These are phyloP conservation scores for Bujurquina vittata DNA, from an alignment of 2,113 vertebrate genomes.

Conservation along the genomic window DNA sequence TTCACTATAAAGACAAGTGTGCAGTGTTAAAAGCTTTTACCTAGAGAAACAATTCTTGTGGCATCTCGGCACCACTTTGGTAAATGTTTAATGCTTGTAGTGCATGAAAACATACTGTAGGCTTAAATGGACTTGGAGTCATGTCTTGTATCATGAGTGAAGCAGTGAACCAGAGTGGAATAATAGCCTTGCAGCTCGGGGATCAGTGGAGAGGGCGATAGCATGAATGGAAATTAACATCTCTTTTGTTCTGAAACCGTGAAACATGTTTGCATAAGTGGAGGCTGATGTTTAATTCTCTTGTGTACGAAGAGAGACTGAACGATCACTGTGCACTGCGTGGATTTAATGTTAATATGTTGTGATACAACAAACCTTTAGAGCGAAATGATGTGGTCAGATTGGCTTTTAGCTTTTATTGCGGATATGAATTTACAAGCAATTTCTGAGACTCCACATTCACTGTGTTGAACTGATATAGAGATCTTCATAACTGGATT, in stretches of 20 bases:
- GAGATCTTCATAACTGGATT: neutral
- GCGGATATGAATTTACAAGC: neutral
- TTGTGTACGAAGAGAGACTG: neutral
- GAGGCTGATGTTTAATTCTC: conserved; percentile 33
- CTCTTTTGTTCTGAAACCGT: conserved; percentile 38
- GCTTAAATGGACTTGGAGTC: neutral
- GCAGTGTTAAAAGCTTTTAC: conserved; percentile 22
- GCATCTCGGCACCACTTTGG: neutral
- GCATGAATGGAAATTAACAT: conserved; percentile 54
- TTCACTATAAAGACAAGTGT: neutral
- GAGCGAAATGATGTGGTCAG: neutral
- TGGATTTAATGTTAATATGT: conserved; percentile 21
- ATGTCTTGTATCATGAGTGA: conserved; percentile 2
- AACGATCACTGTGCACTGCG: conserved; percentile 31
- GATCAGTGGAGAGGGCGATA: conserved; percentile 16
- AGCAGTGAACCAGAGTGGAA: neutral
- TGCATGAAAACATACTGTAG: conserved; percentile 12
- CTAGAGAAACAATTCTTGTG: neutral
- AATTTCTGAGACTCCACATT: neutral
- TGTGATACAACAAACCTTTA: conserved; percentile 9
- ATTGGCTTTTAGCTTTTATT: conserved; percentile 1
- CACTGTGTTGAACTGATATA: neutral
- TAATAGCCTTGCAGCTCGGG: conserved; percentile 11
- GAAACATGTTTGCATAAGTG: conserved; percentile 43
- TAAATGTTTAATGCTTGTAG: conserved; percentile 30